phyloP scores from a whole-genome alignment of 2,113 vertebrate genomes.

The Zosterops borbonicus region DNA sequence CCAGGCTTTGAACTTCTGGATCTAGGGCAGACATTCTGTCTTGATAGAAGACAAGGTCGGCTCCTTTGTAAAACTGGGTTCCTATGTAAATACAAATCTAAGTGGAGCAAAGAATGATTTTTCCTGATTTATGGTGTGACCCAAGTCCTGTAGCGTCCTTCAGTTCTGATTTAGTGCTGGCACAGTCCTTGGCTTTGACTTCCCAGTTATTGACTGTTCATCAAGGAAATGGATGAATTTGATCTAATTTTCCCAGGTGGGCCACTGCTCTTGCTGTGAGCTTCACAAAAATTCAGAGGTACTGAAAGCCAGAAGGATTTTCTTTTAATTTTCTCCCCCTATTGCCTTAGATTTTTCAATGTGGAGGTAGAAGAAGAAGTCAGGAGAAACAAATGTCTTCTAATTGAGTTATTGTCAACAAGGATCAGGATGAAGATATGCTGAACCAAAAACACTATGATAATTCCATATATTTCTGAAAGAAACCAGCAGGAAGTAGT shows the following conservation, averaged over 20 bases:
- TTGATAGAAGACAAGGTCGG: slow-evolving; percentile 33
- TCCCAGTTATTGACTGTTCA: slow-evolving; percentile 53
- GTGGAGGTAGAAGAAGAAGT: neutral
- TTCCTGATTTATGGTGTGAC: slow-evolving; percentile 47
- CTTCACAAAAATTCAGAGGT: neutral
- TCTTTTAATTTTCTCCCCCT: neutral
- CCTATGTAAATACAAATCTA: slow-evolving; percentile 51
- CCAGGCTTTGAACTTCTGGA: neutral
- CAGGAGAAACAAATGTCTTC: neutral
- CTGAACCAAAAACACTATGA: neutral
- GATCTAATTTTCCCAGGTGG: slow-evolving; percentile 24
- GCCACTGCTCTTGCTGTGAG: neutral
- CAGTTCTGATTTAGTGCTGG: slow-evolving; percentile 64
- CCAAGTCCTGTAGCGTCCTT: slow-evolving; percentile 48
- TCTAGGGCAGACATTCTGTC: neutral
- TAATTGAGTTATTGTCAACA: neutral
- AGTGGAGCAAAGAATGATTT: slow-evolving; percentile 18
- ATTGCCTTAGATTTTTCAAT: neutral
- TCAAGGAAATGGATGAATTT: slow-evolving; percentile 52
- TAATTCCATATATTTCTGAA: neutral
- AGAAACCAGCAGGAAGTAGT: neutral
- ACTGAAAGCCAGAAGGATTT: neutral
- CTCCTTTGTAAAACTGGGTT: neutral
- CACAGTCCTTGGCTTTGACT: slow-evolving; percentile 38
- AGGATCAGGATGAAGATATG: neutral